Conservation (phyloP, 92 coral and sea anemone species). For the Desmophyllum pertusum region DNA sequence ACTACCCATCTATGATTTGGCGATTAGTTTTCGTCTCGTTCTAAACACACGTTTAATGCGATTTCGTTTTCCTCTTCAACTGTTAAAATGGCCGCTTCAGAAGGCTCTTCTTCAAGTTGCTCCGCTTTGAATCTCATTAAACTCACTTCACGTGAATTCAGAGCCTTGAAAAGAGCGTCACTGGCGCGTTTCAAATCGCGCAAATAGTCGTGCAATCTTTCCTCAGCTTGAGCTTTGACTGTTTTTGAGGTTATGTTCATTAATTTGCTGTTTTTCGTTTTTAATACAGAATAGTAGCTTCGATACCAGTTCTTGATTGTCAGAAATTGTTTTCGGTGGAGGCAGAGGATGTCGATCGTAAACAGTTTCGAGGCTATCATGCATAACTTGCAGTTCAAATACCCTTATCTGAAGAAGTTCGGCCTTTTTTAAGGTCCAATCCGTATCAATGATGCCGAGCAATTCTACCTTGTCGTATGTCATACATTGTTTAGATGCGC, state of each 20-base stretch:
- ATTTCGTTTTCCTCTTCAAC: too few relatives aligned
- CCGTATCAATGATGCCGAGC: slow-evolving; percentile 24
- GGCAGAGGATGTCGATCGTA: neutral
- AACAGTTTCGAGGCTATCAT: slow-evolving; percentile 5
- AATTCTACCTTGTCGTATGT: neutral
- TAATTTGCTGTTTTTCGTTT: slow-evolving; percentile 14
- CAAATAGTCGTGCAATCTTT: slow-evolving; percentile 22
- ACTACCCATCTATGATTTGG: too few relatives aligned
- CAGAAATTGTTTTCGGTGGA: slow-evolving; percentile 15
- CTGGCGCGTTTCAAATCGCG: slow-evolving; percentile 20
- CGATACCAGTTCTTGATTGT: neutral
- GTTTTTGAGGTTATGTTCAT: neutral
- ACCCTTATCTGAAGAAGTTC: neutral
- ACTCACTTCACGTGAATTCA: slow-evolving; percentile 7
- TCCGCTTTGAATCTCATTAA: neutral
- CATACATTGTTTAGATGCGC: slow-evolving; percentile 12
- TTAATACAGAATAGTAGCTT: slow-evolving; percentile 8
- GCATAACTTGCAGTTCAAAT: slow-evolving; percentile 17
- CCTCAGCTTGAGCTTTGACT: slow-evolving; percentile 10
- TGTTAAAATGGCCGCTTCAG: too few relatives aligned
- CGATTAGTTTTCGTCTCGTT: too few relatives aligned
- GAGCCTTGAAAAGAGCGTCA: slow-evolving; percentile 36
- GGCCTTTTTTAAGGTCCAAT: slow-evolving; percentile 27
- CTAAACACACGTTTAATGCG: too few relatives aligned
- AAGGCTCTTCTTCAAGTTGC: too few relatives aligned